A percentile compares a stretch with the other conserved stretches of the same genome.
Conservation (phyloP, 1,140 invertebrate species). For the Mizuhopecten yessoensis region DNA sequence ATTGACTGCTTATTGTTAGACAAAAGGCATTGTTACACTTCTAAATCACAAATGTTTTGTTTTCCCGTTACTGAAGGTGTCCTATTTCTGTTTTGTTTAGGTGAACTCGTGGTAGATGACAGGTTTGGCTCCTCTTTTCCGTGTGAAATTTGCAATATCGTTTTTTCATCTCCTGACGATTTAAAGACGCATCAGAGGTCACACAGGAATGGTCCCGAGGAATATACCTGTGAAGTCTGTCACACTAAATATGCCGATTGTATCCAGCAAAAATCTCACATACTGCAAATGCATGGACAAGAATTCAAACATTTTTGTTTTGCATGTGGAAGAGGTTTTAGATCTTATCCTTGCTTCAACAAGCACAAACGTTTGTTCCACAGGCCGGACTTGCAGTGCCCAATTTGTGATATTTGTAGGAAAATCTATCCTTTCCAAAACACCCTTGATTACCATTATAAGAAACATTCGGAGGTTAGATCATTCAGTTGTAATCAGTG, state of each 20-base stretch:
- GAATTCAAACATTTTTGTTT: constrained; percentile 19
- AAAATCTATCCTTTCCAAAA: constrained; percentile 44
- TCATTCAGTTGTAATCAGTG: constrained; percentile 46
- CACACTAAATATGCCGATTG: not conserved
- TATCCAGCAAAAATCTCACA: constrained; percentile 14
- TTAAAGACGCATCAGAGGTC: constrained; percentile 11
- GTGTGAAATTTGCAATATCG: constrained; percentile 35
- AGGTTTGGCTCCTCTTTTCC: not conserved
- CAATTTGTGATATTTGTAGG: constrained; percentile 48
- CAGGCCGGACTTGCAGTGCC: not conserved
- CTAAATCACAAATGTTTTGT: too few species aligned
- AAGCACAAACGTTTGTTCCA: not conserved
- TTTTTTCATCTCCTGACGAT: not conserved
- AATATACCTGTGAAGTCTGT: constrained; percentile 41
- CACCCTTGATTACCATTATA: constrained; percentile 43
- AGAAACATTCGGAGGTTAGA: constrained; percentile 16
- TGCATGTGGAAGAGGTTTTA: not conserved
- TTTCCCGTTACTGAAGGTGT: not conserved
- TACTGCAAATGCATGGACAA: constrained; percentile 41
- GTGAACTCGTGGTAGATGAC: not conserved
- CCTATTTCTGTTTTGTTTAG: not conserved
- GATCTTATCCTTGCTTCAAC: not conserved
- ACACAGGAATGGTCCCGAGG: not conserved
- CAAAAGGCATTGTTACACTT: too few species aligned
- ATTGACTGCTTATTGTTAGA: too few species aligned